Evolutionary conservation across 2,797 vertebrate species (phyloP).

Genomic region (Tapirus indicus): DNA sequence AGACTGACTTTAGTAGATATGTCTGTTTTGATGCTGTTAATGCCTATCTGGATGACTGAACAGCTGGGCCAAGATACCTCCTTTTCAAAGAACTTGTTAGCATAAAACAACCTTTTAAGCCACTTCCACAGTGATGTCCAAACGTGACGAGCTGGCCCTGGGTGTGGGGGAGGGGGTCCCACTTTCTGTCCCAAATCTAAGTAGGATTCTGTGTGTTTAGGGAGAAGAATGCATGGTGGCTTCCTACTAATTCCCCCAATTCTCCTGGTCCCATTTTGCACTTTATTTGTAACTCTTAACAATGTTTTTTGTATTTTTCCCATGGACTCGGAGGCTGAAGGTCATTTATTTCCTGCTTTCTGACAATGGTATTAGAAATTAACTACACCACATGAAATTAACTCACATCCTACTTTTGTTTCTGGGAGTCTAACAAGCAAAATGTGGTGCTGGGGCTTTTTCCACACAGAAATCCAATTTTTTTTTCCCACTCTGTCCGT

Average conservation of each 20-base stretch:
- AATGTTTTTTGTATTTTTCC: background rate
- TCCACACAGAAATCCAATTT: background rate
- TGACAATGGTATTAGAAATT: background rate
- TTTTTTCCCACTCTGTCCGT: background rate
- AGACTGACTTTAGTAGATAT: background rate
- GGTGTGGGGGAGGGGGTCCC: background rate
- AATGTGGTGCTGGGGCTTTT: background rate
- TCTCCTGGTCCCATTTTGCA: background rate
- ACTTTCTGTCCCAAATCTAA: background rate
- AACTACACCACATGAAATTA: background rate
- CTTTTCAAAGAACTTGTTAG: background rate
- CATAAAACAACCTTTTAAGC: background rate
- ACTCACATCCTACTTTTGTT: constrained; percentile 32
- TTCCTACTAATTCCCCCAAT: background rate
- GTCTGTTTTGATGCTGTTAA: background rate
- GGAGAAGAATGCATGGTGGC: background rate
- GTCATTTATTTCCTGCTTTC: constrained; percentile 16
- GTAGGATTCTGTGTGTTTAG: background rate
- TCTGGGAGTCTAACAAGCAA: background rate
- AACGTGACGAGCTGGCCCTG: background rate
- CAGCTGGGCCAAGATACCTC: background rate
- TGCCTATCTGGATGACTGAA: background rate
- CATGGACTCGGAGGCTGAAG: background rate
- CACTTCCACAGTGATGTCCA: too few species aligned
- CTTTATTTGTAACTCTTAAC: background rate